phyloP scores from a whole-genome alignment of 2,113 vertebrate species.

The Zonotrichia leucophrys region DNA sequence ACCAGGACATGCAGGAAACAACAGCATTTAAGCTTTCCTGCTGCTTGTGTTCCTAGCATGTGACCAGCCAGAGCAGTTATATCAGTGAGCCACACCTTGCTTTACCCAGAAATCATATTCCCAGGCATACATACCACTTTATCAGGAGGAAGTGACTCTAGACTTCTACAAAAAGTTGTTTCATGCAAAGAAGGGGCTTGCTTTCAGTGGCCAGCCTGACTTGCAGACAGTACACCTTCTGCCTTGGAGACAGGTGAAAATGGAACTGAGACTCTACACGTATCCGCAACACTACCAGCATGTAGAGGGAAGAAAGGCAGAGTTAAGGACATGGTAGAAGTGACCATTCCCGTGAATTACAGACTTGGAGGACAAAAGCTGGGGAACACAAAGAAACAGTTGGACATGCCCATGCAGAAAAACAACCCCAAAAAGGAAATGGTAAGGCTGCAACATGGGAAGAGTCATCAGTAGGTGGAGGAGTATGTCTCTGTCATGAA shows the following conservation, averaged over 20 bases:
- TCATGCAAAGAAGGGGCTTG: neutral
- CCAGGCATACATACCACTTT: neutral
- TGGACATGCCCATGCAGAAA: neutral
- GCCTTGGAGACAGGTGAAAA: neutral
- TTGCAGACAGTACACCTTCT: accelerated
- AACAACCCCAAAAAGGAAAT: neutral
- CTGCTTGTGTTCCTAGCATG: neutral
- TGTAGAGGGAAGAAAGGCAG: neutral
- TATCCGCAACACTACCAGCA: neutral
- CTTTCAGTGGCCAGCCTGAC: neutral
- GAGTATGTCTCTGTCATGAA: neutral
- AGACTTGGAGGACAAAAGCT: neutral
- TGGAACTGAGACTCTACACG: accelerated
- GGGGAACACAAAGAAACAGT: neutral
- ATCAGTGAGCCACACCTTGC: neutral
- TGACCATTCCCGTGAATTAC: neutral
- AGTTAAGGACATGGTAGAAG: neutral
- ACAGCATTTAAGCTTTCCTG: neutral
- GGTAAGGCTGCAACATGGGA: neutral
- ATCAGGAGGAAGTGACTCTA: neutral
- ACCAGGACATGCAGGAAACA: neutral
- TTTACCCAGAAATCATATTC: neutral
- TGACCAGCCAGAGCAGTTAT: neutral
- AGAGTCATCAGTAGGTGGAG: neutral
- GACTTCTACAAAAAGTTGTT: neutral